Evolutionary conservation across 2,113 vertebrate species (phyloP).

Genomic region (Trachemys scripta): DNA sequence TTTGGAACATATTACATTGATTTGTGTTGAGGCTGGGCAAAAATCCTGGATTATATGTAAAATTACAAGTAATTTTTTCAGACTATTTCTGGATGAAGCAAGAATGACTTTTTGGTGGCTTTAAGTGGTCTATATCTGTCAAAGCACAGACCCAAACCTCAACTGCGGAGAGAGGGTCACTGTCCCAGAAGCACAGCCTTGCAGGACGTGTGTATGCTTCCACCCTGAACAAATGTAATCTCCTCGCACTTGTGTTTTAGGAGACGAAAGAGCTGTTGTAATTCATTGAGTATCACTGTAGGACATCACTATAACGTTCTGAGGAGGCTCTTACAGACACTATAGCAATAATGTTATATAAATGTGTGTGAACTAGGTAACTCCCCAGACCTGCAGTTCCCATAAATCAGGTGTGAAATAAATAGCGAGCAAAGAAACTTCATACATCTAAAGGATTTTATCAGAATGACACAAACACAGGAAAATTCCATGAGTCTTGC

Average conservation of each 20-base stretch:
- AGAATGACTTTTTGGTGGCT: neutral
- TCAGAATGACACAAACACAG: neutral
- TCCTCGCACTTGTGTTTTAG: accelerated
- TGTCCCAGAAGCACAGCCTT: neutral
- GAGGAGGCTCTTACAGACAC: neutral
- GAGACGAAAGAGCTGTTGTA: neutral
- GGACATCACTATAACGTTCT: accelerated
- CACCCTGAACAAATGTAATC: neutral
- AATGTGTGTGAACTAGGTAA: neutral
- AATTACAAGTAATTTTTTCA: neutral
- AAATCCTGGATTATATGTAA: accelerated
- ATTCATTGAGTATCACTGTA: neutral
- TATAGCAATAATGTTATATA: neutral
- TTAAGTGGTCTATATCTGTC: neutral
- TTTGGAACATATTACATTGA: neutral
- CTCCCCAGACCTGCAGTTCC: neutral
- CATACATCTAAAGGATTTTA: neutral
- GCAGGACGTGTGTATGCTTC: neutral
- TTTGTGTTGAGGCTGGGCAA: neutral
- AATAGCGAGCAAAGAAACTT: neutral
- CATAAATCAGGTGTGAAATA: neutral
- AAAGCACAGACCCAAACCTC: neutral
- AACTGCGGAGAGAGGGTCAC: neutral
- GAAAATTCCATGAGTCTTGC: neutral
- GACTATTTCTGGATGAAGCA: neutral